phyloP scores from a whole-genome alignment of 2,797 vertebrate genomes.

The Cuniculus paca region DNA sequence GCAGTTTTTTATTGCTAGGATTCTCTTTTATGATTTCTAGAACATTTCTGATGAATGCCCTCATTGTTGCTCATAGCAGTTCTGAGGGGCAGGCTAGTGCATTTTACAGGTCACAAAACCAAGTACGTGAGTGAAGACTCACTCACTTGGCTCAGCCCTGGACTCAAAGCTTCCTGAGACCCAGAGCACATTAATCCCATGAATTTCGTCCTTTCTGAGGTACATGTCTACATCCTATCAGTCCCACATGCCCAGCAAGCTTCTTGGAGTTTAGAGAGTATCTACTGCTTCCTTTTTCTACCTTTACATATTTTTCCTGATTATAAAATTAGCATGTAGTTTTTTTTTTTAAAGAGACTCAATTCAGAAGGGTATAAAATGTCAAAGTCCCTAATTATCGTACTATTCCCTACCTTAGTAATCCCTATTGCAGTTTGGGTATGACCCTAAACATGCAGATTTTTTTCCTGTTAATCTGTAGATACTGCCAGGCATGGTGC shows the following conservation, averaged over 20 bases:
- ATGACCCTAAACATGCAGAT: background rate
- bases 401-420: background rate
- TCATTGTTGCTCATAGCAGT: background rate
- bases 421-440: background rate
- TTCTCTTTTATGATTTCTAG: background rate
- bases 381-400: background rate
- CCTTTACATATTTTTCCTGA: background rate
- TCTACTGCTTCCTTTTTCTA: background rate
- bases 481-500: background rate
- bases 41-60: too few relatives aligned
- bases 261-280: background rate
- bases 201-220: background rate
- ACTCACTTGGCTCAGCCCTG: background rate
- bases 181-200: background rate
- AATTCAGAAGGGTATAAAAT: constrained; percentile 17
- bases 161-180: background rate
- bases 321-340: background rate
- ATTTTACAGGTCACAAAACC: background rate
- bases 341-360: background rate
- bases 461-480: background rate
- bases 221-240: fast-evolving
- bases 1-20: background rate
- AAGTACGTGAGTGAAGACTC: background rate
- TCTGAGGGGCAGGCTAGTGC: background rate
- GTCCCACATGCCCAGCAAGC: background rate